Base-by-base conservation (phyloP, 1,140 invertebrate species). In the Saccostrea cuccullata region DNA sequence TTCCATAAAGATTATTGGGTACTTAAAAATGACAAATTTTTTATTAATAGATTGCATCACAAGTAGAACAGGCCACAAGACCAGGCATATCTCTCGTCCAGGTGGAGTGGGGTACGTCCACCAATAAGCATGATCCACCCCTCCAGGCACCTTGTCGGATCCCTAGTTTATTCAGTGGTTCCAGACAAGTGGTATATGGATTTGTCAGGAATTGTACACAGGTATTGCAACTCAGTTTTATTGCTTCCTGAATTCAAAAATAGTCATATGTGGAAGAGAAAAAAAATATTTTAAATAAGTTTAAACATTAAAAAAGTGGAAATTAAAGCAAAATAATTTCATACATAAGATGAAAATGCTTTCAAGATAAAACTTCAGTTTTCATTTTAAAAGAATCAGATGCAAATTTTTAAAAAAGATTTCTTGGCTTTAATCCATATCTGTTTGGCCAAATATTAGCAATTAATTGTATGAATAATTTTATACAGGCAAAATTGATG, bases 191-290 rank as follows among this genome's bases (percentile, higher is more conserved):
- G 55, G 92, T 95, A 13, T 95, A 95, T 92, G 94, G 94, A 47
- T 94, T 94, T 92, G 93, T 94, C 11, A 91, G 91, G 4, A 93
- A 95, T 88, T 95, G 94, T 87, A 93, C 91, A 77, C 91, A 92
- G 93, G 94, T 95, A 26, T n/a, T 56, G 40, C 23, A n/a, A 55
- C 73, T 82, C 73, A 12, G 26, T 47, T 15, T 30, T 82, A 23
- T 30, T 6, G 47, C 9, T 6, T 47, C 47, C 47, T 82, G 26
- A 36, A 11, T 30, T 82, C 5, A 5, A 47, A 47, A 47, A 47
- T 47, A 47, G 47, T 47, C 9, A 47, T 47, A 47, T 47, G 47
- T 47, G 47, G 47, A 47, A 47, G 9, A 47, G 47, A 47, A 47
- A 9, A 47, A 47, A 47, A 36, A 36, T 36, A 36, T 36, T 36